Conservation (phyloP, 2,797 vertebrate genomes). For the Dermochelys coriacea region DNA sequence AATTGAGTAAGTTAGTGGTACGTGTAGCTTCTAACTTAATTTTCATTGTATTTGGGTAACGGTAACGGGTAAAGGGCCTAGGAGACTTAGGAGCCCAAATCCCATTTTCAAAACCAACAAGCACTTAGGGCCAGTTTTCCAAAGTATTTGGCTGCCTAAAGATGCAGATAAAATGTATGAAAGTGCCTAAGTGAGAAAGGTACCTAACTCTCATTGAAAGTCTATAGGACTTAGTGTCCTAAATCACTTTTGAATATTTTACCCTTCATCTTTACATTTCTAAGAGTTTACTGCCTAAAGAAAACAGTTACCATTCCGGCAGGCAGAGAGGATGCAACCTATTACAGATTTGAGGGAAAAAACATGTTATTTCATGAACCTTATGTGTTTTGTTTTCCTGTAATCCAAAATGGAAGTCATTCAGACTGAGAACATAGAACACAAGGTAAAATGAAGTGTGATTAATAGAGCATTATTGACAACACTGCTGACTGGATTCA, state of each 20-base stretch:
- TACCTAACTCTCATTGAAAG: not conserved
- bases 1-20: not conserved
- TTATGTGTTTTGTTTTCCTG: not conserved
- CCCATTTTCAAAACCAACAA: not conserved
- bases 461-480: not conserved
- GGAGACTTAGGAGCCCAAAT: not conserved
- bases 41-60: not conserved
- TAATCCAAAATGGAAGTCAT: not conserved
- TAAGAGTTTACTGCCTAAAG: not conserved
- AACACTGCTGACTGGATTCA: not conserved
- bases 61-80: not conserved
- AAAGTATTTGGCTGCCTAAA: not conserved
- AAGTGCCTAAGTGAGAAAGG: not conserved
- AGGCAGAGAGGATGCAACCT: too few relatives aligned
- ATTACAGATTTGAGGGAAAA: too few relatives aligned
- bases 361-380: not conserved
- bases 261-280: not conserved
- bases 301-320: too few relatives aligned
- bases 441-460: not conserved
- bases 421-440: not conserved
- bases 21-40: not conserved
- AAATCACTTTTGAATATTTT: not conserved
- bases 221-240: not conserved
- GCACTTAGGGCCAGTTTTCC: not conserved
- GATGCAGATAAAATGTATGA: not conserved